phyloP scores from a whole-genome alignment of 2,113 vertebrate genomes.

The Mesoclemmys tuberculata region DNA sequence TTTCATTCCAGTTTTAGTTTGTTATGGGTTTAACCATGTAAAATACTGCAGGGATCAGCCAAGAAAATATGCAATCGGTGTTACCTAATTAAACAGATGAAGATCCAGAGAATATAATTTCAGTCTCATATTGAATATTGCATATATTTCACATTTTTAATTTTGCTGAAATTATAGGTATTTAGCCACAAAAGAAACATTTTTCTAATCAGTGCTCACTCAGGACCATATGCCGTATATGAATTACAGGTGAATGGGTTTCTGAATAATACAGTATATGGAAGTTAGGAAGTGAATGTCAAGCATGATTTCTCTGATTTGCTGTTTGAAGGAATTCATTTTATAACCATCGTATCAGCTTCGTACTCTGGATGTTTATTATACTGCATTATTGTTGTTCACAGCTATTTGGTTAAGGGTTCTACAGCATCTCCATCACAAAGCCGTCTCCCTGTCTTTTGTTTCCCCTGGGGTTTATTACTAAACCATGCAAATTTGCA shows the following conservation, averaged over 20 bases:
- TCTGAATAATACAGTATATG: slow-evolving; percentile 36
- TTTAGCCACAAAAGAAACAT: slow-evolving; percentile 24
- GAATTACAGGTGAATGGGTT: slow-evolving; percentile 50
- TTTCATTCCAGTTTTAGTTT: slow-evolving; percentile 66
- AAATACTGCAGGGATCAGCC: slow-evolving; percentile 61
- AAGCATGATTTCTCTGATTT: slow-evolving; percentile 74
- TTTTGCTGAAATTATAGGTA: slow-evolving; percentile 20
- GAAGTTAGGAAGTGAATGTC: slow-evolving; percentile 70
- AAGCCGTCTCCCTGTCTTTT: neutral
- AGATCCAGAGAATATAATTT: slow-evolving; percentile 55
- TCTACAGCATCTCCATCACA: slow-evolving; percentile 8
- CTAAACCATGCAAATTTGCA: neutral
- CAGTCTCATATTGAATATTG: slow-evolving; percentile 23
- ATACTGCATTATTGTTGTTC: neutral
- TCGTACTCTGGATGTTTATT: slow-evolving; percentile 64
- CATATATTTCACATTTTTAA: neutral
- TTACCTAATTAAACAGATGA: slow-evolving; percentile 54
- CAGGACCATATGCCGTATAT: slow-evolving; percentile 25
- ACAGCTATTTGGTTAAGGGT: slow-evolving; percentile 30
- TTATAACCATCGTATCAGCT: slow-evolving; percentile 52
- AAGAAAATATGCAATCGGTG: slow-evolving; percentile 63
- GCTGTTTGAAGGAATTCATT: slow-evolving; percentile 47
- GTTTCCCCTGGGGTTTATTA: neutral
- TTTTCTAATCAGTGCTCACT: slow-evolving; percentile 12
- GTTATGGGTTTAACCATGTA: slow-evolving; percentile 74